Evolutionary conservation across 2,797 vertebrate genomes (phyloP).

Genomic region (Esox masquinongy): DNA sequence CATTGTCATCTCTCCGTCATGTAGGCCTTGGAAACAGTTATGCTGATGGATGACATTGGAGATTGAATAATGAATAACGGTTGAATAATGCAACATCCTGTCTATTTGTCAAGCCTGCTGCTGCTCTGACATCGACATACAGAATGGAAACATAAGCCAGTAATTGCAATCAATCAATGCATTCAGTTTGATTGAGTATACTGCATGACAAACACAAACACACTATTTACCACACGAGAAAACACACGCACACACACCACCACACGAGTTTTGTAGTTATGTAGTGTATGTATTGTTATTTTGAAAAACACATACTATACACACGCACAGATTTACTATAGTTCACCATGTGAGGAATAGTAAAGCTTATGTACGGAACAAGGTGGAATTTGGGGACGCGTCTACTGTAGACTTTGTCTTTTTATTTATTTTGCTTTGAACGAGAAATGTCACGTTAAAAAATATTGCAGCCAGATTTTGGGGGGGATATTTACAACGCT

Average conservation of each 20-base stretch:
- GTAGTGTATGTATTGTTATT: too few relatives aligned
- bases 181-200: conserved; percentile 15
- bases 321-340: not conserved
- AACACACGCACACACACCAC: not conserved
- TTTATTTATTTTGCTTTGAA: too few relatives aligned
- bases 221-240: not conserved
- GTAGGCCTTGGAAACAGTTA: conserved; percentile 4
- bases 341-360: not conserved
- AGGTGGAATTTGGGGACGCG: not conserved
- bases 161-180: conserved; percentile 16
- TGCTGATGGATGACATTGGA: not conserved
- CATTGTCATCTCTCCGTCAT: not conserved
- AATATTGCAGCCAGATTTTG: not conserved
- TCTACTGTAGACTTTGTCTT: not conserved
- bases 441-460: too few relatives aligned
- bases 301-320: not conserved
- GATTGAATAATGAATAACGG: not conserved
- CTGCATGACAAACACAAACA: not conserved
- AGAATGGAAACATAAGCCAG: not conserved
- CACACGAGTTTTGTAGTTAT: too few relatives aligned
- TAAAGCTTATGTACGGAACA: not conserved
- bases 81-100: conserved; percentile 15
- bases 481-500: not conserved
- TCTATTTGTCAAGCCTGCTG: not conserved
- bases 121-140: not conserved